Evolutionary conservation across 1,140 invertebrate genomes (phyloP), one percentile per base, ranked within the genome.

Genomic region (Achatina immaculata): DNA sequence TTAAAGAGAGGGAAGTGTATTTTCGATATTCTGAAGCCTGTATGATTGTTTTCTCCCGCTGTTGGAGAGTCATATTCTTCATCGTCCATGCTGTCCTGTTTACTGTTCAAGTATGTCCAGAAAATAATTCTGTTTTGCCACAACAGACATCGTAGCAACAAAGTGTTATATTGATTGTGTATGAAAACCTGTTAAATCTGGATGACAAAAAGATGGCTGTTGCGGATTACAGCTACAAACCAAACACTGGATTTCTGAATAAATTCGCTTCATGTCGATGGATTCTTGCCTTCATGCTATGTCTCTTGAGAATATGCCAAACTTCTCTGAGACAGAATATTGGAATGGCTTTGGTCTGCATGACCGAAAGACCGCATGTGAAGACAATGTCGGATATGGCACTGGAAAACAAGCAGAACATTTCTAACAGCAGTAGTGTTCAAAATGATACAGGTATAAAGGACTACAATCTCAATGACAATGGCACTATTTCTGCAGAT

Each of bases 311-410:
- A 9, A 48, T 84, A 21, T 51, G 81, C 19, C 85, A 85, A 31
- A 82, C 83, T 28, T 75, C 82, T 0, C 71, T 83, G 28, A 75
- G 85, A 51, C 83, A 85, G 68, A 83, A 78, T 77, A 84, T 85
- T 38, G 83, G 85, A 24, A 81, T 85, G 51, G 80, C 83, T 1
- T 48, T 85, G 42, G 81, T 85, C 16, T 85, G 85, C 51, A 85
- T 85, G 81, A 65, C 66, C 1, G 51, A 72, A 14, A 69, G 72
- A 36, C 21, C 21, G 9, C n/a, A 62, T 16, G 62, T 9, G 3
- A 43, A 78, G 66, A 62, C 72, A 62, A 45, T 40, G 19, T 21
- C 69, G 21, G 7, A 62, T 7, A 7, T 42, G 24, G 42, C 19
- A n/a, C 55, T 4, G 28, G 21, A 21, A 2, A 16, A 74, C n/a